Base-by-base conservation (phyloP, 2,113 vertebrate species). In the Lophochroa leadbeateri region DNA sequence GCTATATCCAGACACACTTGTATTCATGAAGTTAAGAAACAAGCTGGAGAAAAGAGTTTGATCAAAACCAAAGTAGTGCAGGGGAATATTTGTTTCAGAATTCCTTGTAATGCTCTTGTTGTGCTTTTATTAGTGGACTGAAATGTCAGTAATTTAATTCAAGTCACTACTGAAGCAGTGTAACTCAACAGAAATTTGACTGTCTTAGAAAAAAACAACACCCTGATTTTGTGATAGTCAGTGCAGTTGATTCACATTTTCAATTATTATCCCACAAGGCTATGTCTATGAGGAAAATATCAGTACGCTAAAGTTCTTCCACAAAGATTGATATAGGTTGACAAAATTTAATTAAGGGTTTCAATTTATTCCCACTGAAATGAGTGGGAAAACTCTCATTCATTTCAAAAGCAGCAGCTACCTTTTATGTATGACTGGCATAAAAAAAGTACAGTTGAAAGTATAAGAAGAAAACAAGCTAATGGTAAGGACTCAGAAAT, bases 341-440 rank as follows among this genome's bases (percentile, higher is more conserved):
- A 86, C 69, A 95, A 94, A 74, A 89, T 79, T 90, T 94, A 95
- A 89, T 96, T 94, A 95, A 92, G n/a, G 25, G 28, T 50, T 94
- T 94, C 86, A 87, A 84, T 94, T 75, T 87, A 91, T 90, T 91
- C 70, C 61, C 77, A 39, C 61, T 79, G 91, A 94, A 94, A 91
- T 12, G 37, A 95, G 65, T 8, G 25, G 53, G 58, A 91, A 79
- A 97, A 61, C 69, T 92, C 71, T 85, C 47, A 75, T 80, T 72
- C 61, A 84, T 14, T 57, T 95, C 88, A 84, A 94, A 89, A 88
- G 65, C 31, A 83, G 71, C 50, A 72, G 8, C 44, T 91, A 82
- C 57, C 35, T 90, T 94, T 77, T 37, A 91, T 60, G 47, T 88
- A 33, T n/a, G 41, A 64, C 43, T 82, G 57, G 10, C 52, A 88